Evolutionary conservation across 30 jellyfish, hydroid and myxozoan species (phyloP).

Genomic region (Hydractinia echinata): DNA sequence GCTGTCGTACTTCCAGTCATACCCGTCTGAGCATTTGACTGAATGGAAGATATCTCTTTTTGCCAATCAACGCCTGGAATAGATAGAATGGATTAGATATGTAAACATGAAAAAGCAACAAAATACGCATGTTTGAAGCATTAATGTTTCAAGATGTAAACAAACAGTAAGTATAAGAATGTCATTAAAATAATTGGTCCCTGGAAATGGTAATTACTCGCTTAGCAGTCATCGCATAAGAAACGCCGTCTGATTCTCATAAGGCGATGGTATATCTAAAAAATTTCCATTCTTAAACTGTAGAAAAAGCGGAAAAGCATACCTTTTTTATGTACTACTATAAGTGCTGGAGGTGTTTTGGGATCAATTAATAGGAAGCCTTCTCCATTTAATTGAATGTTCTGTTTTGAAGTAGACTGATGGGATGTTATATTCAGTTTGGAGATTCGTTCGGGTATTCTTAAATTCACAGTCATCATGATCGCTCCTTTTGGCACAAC

Average conservation of each 20-base stretch:
- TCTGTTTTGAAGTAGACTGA: neutral
- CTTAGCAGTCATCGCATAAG: too few relatives aligned
- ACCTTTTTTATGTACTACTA: constrained; percentile 74
- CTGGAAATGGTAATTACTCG: too few relatives aligned
- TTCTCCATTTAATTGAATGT: constrained; percentile 49
- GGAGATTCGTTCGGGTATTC: constrained; percentile 10
- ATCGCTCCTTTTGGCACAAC: constrained; percentile 32
- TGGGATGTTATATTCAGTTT: constrained; percentile 1
- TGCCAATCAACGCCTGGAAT: constrained; percentile 51
- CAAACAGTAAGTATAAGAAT: too few relatives aligned
- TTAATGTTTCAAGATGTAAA: too few relatives aligned
- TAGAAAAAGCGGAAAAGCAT: neutral
- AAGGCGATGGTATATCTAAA: too few relatives aligned
- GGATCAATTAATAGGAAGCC: constrained; percentile 58
- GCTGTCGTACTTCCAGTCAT: neutral
- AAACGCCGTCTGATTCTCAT: too few relatives aligned
- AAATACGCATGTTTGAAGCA: too few relatives aligned
- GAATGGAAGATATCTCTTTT: neutral
- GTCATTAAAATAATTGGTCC: too few relatives aligned
- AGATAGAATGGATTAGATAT: too few relatives aligned
- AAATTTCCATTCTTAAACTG: too few relatives aligned
- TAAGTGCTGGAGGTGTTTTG: constrained; percentile 69
- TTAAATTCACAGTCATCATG: constrained; percentile 22
- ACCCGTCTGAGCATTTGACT: neutral
- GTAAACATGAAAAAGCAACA: too few relatives aligned